These are phyloP conservation scores for Erpornis zantholeuca DNA, from an alignment of 2,113 vertebrate genomes.

Conservation along the genomic window DNA sequence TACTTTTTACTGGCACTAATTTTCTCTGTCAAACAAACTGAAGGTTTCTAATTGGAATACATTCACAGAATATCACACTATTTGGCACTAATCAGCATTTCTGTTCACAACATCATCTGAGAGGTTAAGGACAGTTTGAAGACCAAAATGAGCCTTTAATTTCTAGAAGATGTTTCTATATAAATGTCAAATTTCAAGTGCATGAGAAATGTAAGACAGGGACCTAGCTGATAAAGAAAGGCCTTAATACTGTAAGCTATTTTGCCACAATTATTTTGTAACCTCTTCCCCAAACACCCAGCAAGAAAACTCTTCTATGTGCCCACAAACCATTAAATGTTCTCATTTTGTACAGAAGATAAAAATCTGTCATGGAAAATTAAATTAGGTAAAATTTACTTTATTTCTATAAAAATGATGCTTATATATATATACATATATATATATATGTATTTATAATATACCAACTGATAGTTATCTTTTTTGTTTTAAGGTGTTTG, in stretches of 20 bases:
- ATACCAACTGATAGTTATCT: neutral
- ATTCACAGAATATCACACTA: neutral
- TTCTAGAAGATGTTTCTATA: neutral
- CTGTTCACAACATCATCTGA: neutral
- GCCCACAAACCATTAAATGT: neutral
- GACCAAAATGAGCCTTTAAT: neutral
- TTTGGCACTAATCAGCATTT: neutral
- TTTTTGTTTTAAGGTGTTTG: neutral
- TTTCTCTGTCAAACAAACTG: neutral
- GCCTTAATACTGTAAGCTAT: neutral
- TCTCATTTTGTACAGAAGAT: neutral
- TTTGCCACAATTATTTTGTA: neutral
- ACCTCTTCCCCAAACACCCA: fast-evolving
- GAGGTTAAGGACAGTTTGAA: neutral
- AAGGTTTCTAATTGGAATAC: neutral
- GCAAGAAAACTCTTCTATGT: neutral
- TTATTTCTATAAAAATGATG: neutral
- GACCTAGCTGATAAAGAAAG: neutral
- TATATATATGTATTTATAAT: neutral
- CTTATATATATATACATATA: too few relatives aligned
- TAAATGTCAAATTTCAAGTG: neutral
- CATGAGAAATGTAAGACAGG: neutral
- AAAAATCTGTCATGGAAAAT: neutral
- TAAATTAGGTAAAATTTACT: neutral
- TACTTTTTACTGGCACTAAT: neutral